Conservation (phyloP, 2,113 vertebrate genomes). For the Dipodomys ordii region DNA sequence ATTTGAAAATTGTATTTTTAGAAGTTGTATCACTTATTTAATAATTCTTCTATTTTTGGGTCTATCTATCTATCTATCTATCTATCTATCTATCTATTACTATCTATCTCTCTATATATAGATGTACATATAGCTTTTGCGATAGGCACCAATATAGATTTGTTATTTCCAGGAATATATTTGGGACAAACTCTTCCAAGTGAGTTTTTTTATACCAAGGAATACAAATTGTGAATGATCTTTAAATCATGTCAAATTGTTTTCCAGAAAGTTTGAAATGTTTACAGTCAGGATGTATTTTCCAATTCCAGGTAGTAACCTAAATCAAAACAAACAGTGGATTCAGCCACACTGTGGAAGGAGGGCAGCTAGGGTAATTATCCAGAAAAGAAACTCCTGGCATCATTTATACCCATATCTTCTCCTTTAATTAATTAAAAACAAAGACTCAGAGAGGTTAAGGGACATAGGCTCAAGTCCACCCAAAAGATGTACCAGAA, state of each 20-base stretch:
- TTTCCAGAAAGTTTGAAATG: background rate
- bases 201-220: background rate
- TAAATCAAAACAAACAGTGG: background rate
- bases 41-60: background rate
- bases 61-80: too few relatives aligned
- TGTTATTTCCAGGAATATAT: slow-evolving; percentile 7
- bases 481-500: background rate
- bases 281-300: background rate
- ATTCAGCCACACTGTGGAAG: background rate
- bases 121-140: too few relatives aligned
- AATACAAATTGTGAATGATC: background rate
- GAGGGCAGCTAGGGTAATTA: background rate
- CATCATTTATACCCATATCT: background rate
- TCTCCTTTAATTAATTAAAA: background rate
- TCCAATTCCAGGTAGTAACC: background rate
- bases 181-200: slow-evolving; percentile 16
- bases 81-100: too few relatives aligned
- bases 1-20: slow-evolving; percentile 42
- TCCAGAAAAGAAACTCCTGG: background rate
- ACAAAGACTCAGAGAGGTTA: background rate
- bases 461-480: background rate
- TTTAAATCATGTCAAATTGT: background rate
- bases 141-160: background rate
- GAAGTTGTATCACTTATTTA: background rate
- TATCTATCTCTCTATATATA: too few relatives aligned